phyloP scores from a whole-genome alignment of 35 echinoderm and acorn worm genomes.

The Eucidaris tribuloides region DNA sequence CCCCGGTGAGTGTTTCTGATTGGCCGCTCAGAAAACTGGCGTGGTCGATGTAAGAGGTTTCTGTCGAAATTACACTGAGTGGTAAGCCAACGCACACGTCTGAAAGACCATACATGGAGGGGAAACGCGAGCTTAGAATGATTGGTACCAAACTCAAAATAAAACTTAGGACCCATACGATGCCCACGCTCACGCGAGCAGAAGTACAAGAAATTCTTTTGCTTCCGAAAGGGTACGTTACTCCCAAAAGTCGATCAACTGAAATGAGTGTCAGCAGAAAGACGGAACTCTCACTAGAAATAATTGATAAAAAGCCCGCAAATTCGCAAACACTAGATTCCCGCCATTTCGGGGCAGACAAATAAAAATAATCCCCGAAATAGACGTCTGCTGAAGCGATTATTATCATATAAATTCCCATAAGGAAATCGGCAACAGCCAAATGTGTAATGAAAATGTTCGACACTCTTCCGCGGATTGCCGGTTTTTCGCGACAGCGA shows the following conservation, averaged over 20 bases:
- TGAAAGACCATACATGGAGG: constrained; percentile 15
- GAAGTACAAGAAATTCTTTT: neutral
- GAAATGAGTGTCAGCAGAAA: constrained; percentile 41
- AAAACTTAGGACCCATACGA: constrained; percentile 2
- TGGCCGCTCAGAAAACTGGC: neutral
- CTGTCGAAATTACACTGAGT: neutral
- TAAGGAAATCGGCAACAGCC: constrained; percentile 31
- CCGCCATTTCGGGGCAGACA: constrained; percentile 12
- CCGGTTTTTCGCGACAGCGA: neutral
- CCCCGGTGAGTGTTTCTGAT: neutral
- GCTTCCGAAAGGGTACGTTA: constrained; percentile 26
- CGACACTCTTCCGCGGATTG: neutral
- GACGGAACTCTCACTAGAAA: constrained; percentile 52
- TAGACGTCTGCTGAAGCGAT: constrained; percentile 45
- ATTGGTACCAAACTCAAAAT: constrained; percentile 4
- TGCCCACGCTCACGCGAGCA: neutral
- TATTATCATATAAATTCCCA: constrained; percentile 57
- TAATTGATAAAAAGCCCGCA: constrained; percentile 28
- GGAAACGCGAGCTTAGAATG: neutral
- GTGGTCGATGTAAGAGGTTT: neutral
- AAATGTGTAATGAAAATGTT: constrained; percentile 38
- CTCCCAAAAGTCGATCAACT: constrained; percentile 28
- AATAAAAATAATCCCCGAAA: constrained; percentile 20
- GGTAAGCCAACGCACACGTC: constrained; percentile 48
- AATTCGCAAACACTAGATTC: neutral